Evolutionary conservation across 23 tunicate genomes (phyloP).

Genomic region (Trididemnum miniatum): DNA sequence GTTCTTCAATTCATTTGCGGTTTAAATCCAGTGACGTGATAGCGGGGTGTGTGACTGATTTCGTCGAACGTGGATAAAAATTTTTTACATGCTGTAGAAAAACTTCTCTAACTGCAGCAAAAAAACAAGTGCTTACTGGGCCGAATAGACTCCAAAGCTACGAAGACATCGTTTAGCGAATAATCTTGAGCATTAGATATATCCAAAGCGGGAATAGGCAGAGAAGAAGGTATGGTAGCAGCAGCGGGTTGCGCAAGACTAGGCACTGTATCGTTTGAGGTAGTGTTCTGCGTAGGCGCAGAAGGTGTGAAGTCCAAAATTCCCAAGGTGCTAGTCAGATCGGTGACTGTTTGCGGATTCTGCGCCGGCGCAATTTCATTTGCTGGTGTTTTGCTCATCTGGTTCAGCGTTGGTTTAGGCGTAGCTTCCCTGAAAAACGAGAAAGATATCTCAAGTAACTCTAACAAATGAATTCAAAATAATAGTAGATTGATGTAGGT

Average conservation of each 20-base stretch:
- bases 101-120: too few relatives aligned
- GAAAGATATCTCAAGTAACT: too few relatives aligned
- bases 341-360: neutral
- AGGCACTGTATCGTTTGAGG: neutral
- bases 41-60: too few relatives aligned
- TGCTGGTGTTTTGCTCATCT: neutral
- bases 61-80: too few relatives aligned
- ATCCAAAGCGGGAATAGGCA: neutral
- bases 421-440: neutral
- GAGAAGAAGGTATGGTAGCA: neutral
- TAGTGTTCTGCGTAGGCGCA: neutral
- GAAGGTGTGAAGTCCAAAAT: neutral
- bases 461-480: too few relatives aligned
- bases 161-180: conserved; percentile 74
- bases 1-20: too few relatives aligned
- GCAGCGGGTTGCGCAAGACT: neutral
- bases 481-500: too few relatives aligned
- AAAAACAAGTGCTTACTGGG: conserved; percentile 84
- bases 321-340: neutral
- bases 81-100: too few relatives aligned
- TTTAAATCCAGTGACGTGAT: too few relatives aligned
- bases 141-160: conserved; percentile 68
- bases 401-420: conserved; percentile 2
- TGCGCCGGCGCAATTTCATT: neutral
- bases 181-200: neutral